Evolutionary conservation across 2,113 vertebrate genomes (phyloP), one percentile per base, ranked within the genome.

Genomic region (Benitochromis conjunctus): DNA sequence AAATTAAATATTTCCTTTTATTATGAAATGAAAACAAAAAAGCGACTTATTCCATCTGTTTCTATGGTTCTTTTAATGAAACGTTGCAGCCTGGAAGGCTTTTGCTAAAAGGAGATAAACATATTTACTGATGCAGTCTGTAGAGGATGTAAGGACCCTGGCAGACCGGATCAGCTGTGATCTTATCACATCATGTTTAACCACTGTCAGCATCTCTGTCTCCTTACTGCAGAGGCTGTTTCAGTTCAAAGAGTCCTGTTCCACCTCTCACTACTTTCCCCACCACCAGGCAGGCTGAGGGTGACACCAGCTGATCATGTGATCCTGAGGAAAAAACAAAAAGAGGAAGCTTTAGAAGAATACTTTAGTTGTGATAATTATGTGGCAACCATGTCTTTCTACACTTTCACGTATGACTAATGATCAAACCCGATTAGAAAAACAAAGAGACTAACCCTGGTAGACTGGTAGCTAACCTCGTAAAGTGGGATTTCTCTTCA

Each of bases 241-340:
- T 99, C 79, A 99, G 97, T 36, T 99, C 98, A 87, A 99, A 99
- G 66, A 99, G 95, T 31, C 99, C 99, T 0, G 99, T 99, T 54
- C 98, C 98, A 41, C 97, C 98, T 95, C 95, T 98, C 51, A 99
- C 98, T 1, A 99, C 97, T 80, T 99, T 99, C 9, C 99, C 99
- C 1, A 97, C 97, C 69, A 99, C 97, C 0, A 99, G 94, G 90
- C 98, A 98, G 2, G 98, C 98, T 0, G 98, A 99, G 4, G 99
- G 99, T 1, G 98, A 99, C 7, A 90, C 92, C 85, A 99, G 96
- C 29, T 97, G 93, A 16, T 99, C 98, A 0, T 93, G 91, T 62
- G 97, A 96, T 9, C 98, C 98, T 99, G 91, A 18, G 18, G 79
- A 54, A 85, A 77, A 12, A 7, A 89, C 53, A 81, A 36, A 26